Conservation (phyloP, 2,797 vertebrate species). For the Notolepis coatsorum region DNA sequence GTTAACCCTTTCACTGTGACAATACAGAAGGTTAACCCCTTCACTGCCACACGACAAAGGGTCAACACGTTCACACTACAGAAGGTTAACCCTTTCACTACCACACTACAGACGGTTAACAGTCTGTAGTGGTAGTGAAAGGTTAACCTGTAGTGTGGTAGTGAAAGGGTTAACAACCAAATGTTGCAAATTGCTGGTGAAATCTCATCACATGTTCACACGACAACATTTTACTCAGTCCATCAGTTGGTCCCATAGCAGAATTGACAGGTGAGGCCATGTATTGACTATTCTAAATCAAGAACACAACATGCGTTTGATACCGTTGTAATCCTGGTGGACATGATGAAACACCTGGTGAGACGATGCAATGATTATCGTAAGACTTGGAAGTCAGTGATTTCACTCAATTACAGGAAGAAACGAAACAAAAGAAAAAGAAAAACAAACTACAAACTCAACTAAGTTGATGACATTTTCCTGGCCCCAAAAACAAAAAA, state of each 20-base stretch:
- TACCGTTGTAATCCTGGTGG: constrained; percentile 40
- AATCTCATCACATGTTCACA: constrained; percentile 2
- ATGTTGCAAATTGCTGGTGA: constrained; percentile 21
- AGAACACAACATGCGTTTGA: constrained; percentile 11
- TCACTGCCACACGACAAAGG: too few relatives aligned
- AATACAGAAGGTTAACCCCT: too few relatives aligned
- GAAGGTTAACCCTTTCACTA: too few relatives aligned
- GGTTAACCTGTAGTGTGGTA: not conserved
- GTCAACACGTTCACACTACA: too few relatives aligned
- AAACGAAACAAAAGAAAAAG: constrained; percentile 24
- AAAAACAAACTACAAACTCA: constrained; percentile 40
- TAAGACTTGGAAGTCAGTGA: constrained; percentile 70
- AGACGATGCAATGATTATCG: constrained; percentile 44
- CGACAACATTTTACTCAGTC: not conserved
- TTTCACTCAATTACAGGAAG: constrained; percentile 59
- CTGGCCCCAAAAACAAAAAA: constrained; percentile 23
- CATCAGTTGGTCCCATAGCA: constrained; percentile 2
- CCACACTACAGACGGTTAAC: too few relatives aligned
- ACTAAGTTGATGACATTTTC: constrained; percentile 49
- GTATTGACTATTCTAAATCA: constrained; percentile 18
- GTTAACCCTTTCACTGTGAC: too few relatives aligned
- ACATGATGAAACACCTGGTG: constrained; percentile 50
- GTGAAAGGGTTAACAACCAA: too few relatives aligned
- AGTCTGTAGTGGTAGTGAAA: not conserved
- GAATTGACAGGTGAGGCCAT: constrained; percentile 17